Base-by-base conservation (phyloP, 2,797 vertebrate species). In the Antennarius maculatus region DNA sequence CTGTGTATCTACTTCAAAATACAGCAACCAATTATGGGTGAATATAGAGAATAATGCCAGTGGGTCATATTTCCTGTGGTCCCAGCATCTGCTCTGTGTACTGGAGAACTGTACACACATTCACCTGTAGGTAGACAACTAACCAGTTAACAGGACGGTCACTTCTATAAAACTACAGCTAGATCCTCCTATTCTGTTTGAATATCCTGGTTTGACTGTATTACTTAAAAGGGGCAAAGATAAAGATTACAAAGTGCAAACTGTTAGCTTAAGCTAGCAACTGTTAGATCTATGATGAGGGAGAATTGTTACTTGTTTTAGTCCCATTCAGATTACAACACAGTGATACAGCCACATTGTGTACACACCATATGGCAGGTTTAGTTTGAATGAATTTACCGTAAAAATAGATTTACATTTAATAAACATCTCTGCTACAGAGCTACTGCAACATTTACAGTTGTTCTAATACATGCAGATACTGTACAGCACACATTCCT, bases 381-480 rank as follows among this genome's bases (percentile, higher is more conserved):
- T 85, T 18, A 76, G 56, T 82, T 70, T n/a, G 75, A 87, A 68
- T 66, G 64, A 8, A 34, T 39, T 65, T 68, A 81, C 69, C 29
- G 60, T 81, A 62, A 88, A 86, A 86, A 86, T 73, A 78, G 69
- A 86, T 88, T 83, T 83, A 88, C 86, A 89, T 59, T 61, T 64
- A 81, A 78, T 81, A 73, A 82, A 88, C 76, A 82, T 80, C 61
- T 87, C 73, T 90, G 92, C 92, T 89, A 92, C 84, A 89, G 86
- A 88, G 79, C 80, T 88, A 92, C 78, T 76, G 77, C 86, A 85
- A 91, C 88, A 83, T 84, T 89, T 93, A 91, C 88, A 91, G 79
- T 82, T 91, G 81, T 85, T 92, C 80, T 85, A 84, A 80, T 77
- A 85, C 91, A 93, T 91, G 92, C 90, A 89, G 66, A 76, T 74